phyloP scores from a whole-genome alignment of 2,888 invertebrate genomes.

The Actias luna region DNA sequence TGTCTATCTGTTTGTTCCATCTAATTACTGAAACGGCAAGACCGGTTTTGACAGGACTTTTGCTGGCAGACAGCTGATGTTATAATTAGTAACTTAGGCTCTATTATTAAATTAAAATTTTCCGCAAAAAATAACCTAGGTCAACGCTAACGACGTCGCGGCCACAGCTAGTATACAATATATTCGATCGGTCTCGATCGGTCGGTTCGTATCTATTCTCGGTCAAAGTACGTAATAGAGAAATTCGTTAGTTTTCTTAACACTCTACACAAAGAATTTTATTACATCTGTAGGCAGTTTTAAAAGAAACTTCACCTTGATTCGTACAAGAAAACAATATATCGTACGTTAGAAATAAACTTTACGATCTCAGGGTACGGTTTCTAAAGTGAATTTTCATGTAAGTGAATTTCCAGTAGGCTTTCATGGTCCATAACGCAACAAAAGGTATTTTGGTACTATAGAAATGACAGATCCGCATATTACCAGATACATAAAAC shows the following conservation, averaged over 20 bases:
- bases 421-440: slow-evolving; percentile 53
- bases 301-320: slow-evolving; percentile 26
- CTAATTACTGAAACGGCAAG: no score
- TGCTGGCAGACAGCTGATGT: no score
- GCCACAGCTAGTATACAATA: neutral
- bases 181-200: neutral
- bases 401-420: slow-evolving; percentile 53
- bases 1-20: no score
- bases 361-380: slow-evolving; percentile 41
- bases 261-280: slow-evolving; percentile 12
- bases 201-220: slow-evolving; percentile 5
- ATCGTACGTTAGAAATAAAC: slow-evolving; percentile 31
- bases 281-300: slow-evolving; percentile 27
- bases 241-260: slow-evolving; percentile 2
- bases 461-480: slow-evolving; percentile 3
- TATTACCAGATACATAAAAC: neutral
- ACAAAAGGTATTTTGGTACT: slow-evolving; percentile 27
- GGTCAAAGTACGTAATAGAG: neutral
- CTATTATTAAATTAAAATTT: no score
- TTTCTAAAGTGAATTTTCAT: slow-evolving; percentile 54
- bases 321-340: slow-evolving; percentile 15
- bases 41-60: no score
- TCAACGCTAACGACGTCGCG: no score
- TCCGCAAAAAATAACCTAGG: no score
- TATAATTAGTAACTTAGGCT: no score